Conservation (phyloP, 92 coral and sea anemone species). For the Epizoanthus scotinus region DNA sequence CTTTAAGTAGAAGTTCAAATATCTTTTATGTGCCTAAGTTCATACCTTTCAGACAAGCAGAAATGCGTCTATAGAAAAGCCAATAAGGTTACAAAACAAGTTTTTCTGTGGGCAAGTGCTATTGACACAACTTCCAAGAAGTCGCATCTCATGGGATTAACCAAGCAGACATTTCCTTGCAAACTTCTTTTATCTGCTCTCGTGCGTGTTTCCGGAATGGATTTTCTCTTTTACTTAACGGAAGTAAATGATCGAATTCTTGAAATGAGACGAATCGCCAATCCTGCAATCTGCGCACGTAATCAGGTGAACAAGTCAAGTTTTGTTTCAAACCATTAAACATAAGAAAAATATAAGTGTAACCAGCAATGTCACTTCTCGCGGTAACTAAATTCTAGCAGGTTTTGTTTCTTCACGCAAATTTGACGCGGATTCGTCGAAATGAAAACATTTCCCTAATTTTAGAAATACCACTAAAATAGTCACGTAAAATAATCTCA, state of each 20-base stretch:
- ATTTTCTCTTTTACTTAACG: conserved; percentile 42
- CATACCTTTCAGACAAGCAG: conserved; percentile 24
- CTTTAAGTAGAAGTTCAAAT: conserved; percentile 44
- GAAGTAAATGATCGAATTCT: conserved; percentile 42
- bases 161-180: conserved; percentile 42
- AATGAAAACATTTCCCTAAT: conserved; percentile 11
- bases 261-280: conserved; percentile 33
- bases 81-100: conserved; percentile 38
- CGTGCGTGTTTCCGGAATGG: conserved; percentile 45
- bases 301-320: background rate
- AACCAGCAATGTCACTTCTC: background rate
- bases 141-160: conserved; percentile 37
- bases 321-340: background rate
- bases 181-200: conserved; percentile 42
- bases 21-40: conserved; percentile 25
- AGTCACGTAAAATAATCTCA: conserved; percentile 41
- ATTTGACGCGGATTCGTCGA: conserved; percentile 23
- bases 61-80: conserved; percentile 4
- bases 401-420: conserved; percentile 7
- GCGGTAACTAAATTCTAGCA: background rate
- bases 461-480: conserved; percentile 21
- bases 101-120: conserved; percentile 32
- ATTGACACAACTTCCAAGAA: conserved; percentile 35
- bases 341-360: background rate
- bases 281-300: conserved; percentile 27